These are phyloP conservation scores for Schizopygopsis pylzovi DNA, from an alignment of 2,797 vertebrate genomes.

Conservation along the genomic window DNA sequence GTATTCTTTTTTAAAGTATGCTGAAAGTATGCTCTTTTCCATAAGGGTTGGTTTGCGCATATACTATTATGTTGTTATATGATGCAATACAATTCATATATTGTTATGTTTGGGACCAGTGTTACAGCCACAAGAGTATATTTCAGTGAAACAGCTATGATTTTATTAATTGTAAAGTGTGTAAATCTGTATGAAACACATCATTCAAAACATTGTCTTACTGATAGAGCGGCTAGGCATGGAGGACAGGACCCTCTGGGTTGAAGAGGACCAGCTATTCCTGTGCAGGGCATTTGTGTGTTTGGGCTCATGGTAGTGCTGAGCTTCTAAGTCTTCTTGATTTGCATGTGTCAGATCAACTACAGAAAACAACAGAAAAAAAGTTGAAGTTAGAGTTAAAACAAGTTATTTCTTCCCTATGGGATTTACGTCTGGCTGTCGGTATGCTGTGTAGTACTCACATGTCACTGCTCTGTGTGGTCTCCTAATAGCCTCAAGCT, in stretches of 20 bases:
- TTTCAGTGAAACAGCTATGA: background rate
- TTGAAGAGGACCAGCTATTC: conserved; percentile 64
- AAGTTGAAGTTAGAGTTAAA: background rate
- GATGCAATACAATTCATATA: background rate
- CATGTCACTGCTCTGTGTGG: background rate
- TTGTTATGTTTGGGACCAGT: too few species aligned
- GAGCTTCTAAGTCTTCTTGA: background rate
- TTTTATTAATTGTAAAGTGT: background rate
- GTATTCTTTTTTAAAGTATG: too few species aligned
- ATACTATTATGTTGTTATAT: background rate
- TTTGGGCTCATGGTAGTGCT: background rate
- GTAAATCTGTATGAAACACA: background rate
- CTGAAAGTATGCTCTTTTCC: too few species aligned
- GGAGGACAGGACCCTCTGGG: conserved; percentile 77
- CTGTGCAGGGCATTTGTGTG: conserved; percentile 33
- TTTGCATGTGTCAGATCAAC: background rate
- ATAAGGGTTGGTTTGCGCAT: too few species aligned
- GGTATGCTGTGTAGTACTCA: background rate
- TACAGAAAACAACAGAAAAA: background rate
- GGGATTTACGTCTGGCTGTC: background rate
- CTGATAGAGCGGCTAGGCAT: conserved; percentile 88
- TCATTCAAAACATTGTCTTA: conserved; percentile 65
- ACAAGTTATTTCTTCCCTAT: background rate
- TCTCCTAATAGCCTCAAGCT: background rate
- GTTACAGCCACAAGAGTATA: background rate